These are phyloP conservation scores for Phalacrocorax pelagicus DNA, from an alignment of 2,113 vertebrate genomes.

Conservation along the genomic window DNA sequence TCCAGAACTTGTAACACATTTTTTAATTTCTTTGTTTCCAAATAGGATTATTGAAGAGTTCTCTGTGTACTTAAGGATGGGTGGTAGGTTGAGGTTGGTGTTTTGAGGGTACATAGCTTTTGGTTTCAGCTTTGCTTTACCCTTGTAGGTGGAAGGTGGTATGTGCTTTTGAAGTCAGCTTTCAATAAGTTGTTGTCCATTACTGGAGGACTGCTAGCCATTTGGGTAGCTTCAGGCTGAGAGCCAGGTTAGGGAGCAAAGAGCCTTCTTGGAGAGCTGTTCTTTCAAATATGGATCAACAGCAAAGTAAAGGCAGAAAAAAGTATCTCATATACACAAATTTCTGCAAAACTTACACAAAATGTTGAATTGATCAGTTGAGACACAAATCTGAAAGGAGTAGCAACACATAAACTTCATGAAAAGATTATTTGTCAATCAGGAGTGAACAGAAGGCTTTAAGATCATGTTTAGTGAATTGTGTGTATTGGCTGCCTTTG, in stretches of 20 bases:
- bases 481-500: neutral
- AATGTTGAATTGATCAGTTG: neutral
- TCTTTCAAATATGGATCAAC: neutral
- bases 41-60: neutral
- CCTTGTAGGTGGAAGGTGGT: neutral
- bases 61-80: neutral
- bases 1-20: neutral
- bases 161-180: neutral
- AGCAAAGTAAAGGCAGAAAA: neutral
- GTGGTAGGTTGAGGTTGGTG: neutral
- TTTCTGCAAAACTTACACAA: neutral
- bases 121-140: neutral
- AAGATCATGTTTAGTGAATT: neutral
- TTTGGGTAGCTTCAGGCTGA: neutral
- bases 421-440: neutral
- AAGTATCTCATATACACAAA: neutral
- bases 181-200: rapidly evolving
- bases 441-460: neutral
- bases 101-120: neutral
- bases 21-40: neutral
- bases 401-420: neutral
- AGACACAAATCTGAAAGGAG: neutral
- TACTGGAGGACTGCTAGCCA: neutral
- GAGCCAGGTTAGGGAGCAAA: neutral
- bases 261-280: neutral